These are phyloP conservation scores for Setipinna tenuifilis DNA, from an alignment of 2,797 vertebrate species.

Conservation along the genomic window DNA sequence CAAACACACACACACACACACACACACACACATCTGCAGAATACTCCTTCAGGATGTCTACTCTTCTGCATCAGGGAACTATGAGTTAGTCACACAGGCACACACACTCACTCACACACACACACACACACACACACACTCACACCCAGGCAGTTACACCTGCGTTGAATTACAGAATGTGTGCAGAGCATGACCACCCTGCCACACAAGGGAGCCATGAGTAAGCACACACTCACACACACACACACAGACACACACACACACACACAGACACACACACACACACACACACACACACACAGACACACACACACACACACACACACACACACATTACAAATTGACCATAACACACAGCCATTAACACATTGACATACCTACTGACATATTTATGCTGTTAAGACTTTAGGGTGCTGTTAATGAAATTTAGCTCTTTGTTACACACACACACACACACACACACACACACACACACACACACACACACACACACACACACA, in stretches of 20 bases:
- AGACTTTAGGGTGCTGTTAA: too few relatives aligned
- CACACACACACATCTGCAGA: too few relatives aligned
- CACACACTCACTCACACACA: neutral
- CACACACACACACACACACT: neutral
- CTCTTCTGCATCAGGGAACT: too few relatives aligned
- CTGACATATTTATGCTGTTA: too few relatives aligned
- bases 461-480: neutral
- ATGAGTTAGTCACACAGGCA: neutral
- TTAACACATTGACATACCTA: neutral
- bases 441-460: neutral
- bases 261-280: neutral
- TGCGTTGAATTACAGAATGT: constrained; percentile 66
- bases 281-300: neutral
- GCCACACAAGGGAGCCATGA: constrained; percentile 87
- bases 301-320: neutral
- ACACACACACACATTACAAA: constrained; percentile 6
- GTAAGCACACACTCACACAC: constrained; percentile 62
- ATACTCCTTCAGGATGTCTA: neutral
- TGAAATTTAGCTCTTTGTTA: neutral
- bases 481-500: neutral
- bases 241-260: constrained; percentile 4
- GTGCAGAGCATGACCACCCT: constrained; percentile 93
- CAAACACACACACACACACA: neutral
- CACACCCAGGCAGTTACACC: neutral
- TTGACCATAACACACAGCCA: neutral